phyloP scores from a whole-genome alignment of 2,113 vertebrate genomes.

The Xiphorhynchus elegans region DNA sequence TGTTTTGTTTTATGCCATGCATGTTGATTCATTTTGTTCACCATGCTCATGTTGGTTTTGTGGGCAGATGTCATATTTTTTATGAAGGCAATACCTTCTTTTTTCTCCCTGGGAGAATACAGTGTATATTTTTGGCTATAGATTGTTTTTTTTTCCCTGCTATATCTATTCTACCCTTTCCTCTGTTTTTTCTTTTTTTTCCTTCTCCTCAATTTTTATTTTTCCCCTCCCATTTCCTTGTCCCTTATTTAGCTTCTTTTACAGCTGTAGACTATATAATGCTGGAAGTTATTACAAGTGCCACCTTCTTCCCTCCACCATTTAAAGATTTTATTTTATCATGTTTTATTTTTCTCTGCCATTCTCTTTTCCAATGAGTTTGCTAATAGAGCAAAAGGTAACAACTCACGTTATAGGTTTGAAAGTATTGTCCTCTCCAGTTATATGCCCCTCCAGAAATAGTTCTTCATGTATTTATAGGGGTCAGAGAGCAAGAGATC shows the following conservation, averaged over 20 bases:
- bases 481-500: neutral
- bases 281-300: neutral
- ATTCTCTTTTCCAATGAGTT: neutral
- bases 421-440: neutral
- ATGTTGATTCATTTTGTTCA: neutral
- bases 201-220: no score
- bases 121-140: neutral
- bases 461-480: neutral
- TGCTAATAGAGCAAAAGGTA: neutral
- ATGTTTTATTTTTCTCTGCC: neutral
- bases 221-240: neutral
- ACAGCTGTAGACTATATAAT: neutral
- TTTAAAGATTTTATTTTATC: neutral
- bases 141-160: neutral
- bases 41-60: neutral
- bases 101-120: neutral
- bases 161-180: neutral
- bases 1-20: fast-evolving
- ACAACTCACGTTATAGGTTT: neutral
- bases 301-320: neutral
- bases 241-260: neutral
- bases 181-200: neutral
- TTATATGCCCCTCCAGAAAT: neutral
- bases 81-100: neutral
- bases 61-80: neutral